These are phyloP conservation scores for Acanthosoma haemorrhoidale DNA, from an alignment of 2,888 invertebrate genomes.

Conservation along the genomic window DNA sequence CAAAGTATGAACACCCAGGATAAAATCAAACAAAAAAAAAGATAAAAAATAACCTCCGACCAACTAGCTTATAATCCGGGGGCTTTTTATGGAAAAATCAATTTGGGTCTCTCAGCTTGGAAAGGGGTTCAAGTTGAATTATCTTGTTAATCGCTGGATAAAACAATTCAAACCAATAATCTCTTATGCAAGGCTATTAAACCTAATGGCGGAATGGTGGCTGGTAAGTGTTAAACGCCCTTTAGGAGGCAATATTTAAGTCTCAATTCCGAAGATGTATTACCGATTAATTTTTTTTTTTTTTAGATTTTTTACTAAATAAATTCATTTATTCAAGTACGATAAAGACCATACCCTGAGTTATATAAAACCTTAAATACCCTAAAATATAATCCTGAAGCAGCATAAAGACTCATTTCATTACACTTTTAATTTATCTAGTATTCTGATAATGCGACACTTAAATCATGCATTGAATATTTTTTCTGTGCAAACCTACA, in stretches of 20 bases:
- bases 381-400: too few relatives aligned
- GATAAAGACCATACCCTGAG: too few relatives aligned
- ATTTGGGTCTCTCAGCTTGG: not conserved
- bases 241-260: not conserved
- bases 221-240: not conserved
- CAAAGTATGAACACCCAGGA: too few relatives aligned
- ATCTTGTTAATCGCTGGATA: conserved; percentile 17
- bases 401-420: too few relatives aligned
- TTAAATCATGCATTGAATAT: too few relatives aligned
- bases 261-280: conserved; percentile 7
- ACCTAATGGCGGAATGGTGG: conserved; percentile 15
- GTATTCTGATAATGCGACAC: too few relatives aligned
- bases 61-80: not conserved
- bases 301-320: too few relatives aligned
- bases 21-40: not conserved
- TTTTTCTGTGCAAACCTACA: too few relatives aligned
- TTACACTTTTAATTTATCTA: too few relatives aligned
- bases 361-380: too few relatives aligned
- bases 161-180: conserved; percentile 23
- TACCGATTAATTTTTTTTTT: too few relatives aligned
- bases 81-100: not conserved
- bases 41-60: not conserved
- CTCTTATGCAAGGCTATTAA: conserved; percentile 20
- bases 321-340: too few relatives aligned
- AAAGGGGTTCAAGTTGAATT: not conserved